phyloP scores from a whole-genome alignment of 2,888 invertebrate species.

The Tetropium fuscum region DNA sequence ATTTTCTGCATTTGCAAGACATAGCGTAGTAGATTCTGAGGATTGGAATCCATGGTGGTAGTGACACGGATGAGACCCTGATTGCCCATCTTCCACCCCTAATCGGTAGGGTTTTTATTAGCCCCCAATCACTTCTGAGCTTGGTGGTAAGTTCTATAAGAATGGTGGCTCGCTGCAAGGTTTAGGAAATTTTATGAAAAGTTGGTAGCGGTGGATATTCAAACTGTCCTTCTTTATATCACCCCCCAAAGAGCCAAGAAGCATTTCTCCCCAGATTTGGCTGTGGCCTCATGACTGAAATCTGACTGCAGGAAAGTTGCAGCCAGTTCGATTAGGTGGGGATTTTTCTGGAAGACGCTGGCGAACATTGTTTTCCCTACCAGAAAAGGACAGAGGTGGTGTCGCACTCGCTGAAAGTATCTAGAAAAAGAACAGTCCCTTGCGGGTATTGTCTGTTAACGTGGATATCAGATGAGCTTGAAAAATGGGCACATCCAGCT shows the following conservation, averaged over 20 bases:
- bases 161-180: background rate
- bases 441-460: too few relatives aligned
- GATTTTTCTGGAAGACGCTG: background rate
- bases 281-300: background rate
- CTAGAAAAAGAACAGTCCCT: background rate
- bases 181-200: background rate
- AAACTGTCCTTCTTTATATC: background rate
- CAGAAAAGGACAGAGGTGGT: background rate
- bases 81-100: background rate
- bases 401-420: background rate
- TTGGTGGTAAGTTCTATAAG: background rate
- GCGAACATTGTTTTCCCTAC: background rate
- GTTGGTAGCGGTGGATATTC: background rate
- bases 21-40: background rate
- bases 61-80: background rate
- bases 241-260: background rate
- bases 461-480: too few relatives aligned
- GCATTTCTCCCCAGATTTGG: background rate
- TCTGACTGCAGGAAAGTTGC: background rate
- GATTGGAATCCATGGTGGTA: background rate
- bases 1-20: too few relatives aligned
- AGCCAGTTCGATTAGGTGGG: background rate
- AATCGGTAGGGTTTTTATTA: background rate
- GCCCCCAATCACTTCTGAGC: background rate
- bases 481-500: too few relatives aligned